These are phyloP conservation scores for Musca domestica DNA, from an alignment of 1,140 invertebrate genomes.

Conservation along the genomic window DNA sequence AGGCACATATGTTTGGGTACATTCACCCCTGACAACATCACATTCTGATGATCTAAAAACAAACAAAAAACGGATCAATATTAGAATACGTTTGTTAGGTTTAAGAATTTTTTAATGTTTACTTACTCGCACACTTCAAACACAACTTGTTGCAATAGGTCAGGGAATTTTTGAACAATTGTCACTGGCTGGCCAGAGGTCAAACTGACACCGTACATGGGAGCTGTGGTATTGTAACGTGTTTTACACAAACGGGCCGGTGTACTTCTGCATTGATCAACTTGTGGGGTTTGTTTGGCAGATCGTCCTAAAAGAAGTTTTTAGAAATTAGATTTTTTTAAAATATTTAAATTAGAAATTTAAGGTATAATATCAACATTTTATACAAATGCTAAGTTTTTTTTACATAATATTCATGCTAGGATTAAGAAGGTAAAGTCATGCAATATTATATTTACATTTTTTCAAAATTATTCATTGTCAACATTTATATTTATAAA, in stretches of 20 bases:
- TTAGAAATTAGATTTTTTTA: slow-evolving; percentile 6
- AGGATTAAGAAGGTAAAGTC: no score
- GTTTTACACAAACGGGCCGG: slow-evolving; percentile 80
- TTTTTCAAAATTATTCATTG: no score
- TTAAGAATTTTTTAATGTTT: neutral
- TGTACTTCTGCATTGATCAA: slow-evolving; percentile 59
- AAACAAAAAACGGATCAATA: slow-evolving; percentile 5
- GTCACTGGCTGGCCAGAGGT: slow-evolving; percentile 89
- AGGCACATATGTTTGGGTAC: slow-evolving; percentile 88
- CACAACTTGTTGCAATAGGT: slow-evolving; percentile 89
- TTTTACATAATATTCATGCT: no score
- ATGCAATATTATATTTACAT: no score
- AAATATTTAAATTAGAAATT: no score
- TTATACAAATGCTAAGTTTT: no score
- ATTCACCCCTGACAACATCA: slow-evolving; percentile 82
- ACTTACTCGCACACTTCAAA: slow-evolving; percentile 83
- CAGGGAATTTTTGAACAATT: slow-evolving; percentile 91
- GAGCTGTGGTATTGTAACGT: slow-evolving; percentile 87
- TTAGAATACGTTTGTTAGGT: neutral
- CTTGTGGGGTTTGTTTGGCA: slow-evolving; percentile 40
- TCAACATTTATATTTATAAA: no score
- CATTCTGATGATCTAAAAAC: slow-evolving; percentile 79
- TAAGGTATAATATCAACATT: no score
- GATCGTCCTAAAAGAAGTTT: slow-evolving; percentile 42
- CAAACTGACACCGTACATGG: slow-evolving; percentile 87